Percentiles rank a stretch among this genome's conserved stretches.
These are phyloP conservation scores for Latheticus oryzae DNA, from an alignment of 2,888 invertebrate species.

Conservation along the genomic window DNA sequence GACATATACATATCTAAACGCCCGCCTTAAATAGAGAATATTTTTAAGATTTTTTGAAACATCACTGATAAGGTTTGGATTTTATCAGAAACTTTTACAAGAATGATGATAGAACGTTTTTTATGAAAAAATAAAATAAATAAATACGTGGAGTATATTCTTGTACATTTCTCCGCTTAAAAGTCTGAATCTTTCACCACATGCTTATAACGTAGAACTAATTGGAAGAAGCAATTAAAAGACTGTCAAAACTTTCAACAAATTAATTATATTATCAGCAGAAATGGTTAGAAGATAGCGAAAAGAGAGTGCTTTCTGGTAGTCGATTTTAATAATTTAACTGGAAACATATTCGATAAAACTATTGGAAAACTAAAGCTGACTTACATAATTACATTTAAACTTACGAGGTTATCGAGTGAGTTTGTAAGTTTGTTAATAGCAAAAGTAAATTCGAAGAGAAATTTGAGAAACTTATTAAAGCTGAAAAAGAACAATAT, in stretches of 20 bases:
- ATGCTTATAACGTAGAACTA: slow-evolving; percentile 1
- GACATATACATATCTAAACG: no score
- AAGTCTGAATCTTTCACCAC: not conserved
- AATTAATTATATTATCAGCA: slow-evolving; percentile 20
- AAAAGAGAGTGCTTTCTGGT: slow-evolving; percentile 4
- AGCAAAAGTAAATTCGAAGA: no score
- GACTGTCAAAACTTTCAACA: slow-evolving; percentile 10
- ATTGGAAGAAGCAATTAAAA: slow-evolving; percentile 23
- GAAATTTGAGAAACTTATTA: no score
- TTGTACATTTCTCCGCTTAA: not conserved
- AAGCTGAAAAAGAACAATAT: no score
- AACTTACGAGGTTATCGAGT: slow-evolving; percentile 33
- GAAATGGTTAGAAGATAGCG: slow-evolving; percentile 19
- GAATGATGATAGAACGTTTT: no score
- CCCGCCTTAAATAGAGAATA: no score
- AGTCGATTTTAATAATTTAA: slow-evolving; percentile 32
- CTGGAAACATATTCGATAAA: slow-evolving; percentile 35
- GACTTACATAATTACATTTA: slow-evolving; percentile 37
- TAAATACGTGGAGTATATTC: no score
- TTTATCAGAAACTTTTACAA: no score
- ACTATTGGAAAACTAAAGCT: slow-evolving; percentile 38
- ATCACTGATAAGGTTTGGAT: no score
- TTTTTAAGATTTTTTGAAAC: no score
- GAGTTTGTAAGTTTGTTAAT: no score
- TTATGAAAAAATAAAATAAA: no score